Conservation (phyloP, 2,113 vertebrate genomes). For the Hypocryptadius cinnamomeus region DNA sequence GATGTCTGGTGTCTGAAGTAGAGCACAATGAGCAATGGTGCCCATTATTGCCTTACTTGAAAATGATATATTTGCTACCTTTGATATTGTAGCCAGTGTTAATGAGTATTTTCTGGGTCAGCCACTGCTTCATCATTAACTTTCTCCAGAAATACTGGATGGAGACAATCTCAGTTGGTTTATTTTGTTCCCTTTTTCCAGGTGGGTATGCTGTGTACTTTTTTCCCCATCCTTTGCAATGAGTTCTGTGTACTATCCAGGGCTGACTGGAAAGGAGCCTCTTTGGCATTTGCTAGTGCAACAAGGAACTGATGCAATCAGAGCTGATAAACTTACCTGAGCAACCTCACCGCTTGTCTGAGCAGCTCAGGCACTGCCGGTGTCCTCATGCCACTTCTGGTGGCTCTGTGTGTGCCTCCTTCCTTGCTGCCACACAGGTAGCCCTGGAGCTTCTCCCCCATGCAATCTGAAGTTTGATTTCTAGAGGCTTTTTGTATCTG, state of each 20-base stretch:
- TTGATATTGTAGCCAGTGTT: neutral
- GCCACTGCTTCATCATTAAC: neutral
- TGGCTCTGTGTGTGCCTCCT: neutral
- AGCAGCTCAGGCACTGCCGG: neutral
- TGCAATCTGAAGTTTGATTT: neutral
- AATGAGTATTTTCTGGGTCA: conserved; percentile 9
- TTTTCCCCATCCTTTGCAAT: neutral
- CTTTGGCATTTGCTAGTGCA: neutral
- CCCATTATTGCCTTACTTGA: neutral
- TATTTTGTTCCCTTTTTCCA: neutral
- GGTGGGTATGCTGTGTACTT: neutral
- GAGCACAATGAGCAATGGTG: neutral
- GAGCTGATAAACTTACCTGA: neutral
- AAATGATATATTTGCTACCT: neutral
- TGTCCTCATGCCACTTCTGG: neutral
- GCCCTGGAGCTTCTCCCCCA: neutral
- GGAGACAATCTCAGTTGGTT: neutral
- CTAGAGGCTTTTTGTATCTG: neutral
- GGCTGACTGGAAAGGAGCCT: neutral
- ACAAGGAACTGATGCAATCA: neutral
- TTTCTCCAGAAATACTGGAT: neutral
- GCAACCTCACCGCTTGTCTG: neutral
- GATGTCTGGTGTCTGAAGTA: neutral
- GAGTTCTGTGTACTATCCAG: neutral
- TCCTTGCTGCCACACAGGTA: neutral